Base-by-base conservation (phyloP, 2,113 vertebrate genomes). In the Ctenodactylus gundi region DNA sequence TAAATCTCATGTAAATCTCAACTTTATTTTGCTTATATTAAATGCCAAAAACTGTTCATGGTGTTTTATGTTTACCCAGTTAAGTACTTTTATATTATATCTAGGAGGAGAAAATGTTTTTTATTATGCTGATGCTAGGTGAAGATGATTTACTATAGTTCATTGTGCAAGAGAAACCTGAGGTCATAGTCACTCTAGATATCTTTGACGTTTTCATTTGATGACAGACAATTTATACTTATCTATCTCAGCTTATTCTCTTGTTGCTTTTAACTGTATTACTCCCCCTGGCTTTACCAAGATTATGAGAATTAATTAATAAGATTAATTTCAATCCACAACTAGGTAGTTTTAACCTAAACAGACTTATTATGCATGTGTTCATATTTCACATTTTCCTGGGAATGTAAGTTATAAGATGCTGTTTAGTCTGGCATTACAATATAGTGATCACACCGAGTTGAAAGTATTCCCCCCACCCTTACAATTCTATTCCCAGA, bases 301-400 rank as follows among this genome's bases (percentile, higher is more conserved):
- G 85, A 81, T 95, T 31, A 83, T 46, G 14, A 95, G 90, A 97
- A 89, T 64, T 90, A 93, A 97, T 34, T 57, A 87, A 77, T 57
- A 86, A 83, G 77, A 93, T 95, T 93, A 94, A 92, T 95, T 36
- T 95, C 94, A 60, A 25, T 85, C 58, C 55, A 75, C 51, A 46
- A 81, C 36, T 44, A 27, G 31, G 94, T 93, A n/a, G 88, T 46
- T 92, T 62, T 58, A 91, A 67, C 9, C 7, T 95, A 89, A 51
- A 23, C 60, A 86, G 80, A 65, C 78, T 90, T 73, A 75, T 78
- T 94, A 73, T 85, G 90, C 91, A 55, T 57, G 39, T 90, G 78
- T 94, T 88, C 83, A 64, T 86, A 51, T 39, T 93, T 91, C 51
- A 91, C 3, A 46, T 31, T 77, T 88, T n/a, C n/a, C n/a, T n/a